phyloP scores from a whole-genome alignment of 2,888 invertebrate species.

The Pyralis farinalis region DNA sequence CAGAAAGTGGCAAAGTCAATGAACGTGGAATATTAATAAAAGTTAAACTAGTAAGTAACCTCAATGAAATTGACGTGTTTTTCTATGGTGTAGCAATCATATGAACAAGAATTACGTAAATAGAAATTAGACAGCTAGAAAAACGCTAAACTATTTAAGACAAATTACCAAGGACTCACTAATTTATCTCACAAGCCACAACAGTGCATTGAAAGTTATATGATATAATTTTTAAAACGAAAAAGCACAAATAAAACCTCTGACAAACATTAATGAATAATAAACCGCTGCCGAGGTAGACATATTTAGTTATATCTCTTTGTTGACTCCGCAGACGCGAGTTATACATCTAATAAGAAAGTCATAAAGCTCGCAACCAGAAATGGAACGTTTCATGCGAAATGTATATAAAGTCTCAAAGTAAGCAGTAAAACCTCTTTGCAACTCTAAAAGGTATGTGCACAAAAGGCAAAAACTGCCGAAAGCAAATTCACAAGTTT shows the following conservation, averaged over 20 bases:
- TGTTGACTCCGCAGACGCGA: constrained; percentile 35
- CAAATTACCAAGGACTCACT: too few relatives aligned
- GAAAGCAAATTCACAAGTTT: constrained; percentile 45
- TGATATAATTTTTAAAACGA: not conserved
- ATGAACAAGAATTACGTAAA: too few relatives aligned
- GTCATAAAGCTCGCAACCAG: constrained; percentile 49
- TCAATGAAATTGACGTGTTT: too few relatives aligned
- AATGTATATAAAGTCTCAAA: constrained; percentile 51
- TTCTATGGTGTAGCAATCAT: too few relatives aligned
- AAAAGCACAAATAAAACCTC: not conserved
- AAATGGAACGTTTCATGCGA: constrained; percentile 47
- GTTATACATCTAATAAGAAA: constrained; percentile 53
- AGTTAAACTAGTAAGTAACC: too few relatives aligned
- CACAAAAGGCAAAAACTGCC: constrained; percentile 36
- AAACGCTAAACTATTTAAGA: too few relatives aligned
- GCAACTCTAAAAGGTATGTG: constrained; percentile 40
- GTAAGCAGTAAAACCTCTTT: constrained; percentile 50
- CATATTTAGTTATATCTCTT: constrained; percentile 38
- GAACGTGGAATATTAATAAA: too few relatives aligned
- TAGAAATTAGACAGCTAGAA: too few relatives aligned
- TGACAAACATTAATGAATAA: constrained; percentile 7
- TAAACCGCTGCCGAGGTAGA: constrained; percentile 12
- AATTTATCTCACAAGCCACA: too few relatives aligned
- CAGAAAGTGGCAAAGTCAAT: too few relatives aligned
- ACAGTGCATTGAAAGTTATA: too few relatives aligned